These are phyloP conservation scores for Lucifuga dentata DNA, from an alignment of 2,113 vertebrate genomes.

Conservation along the genomic window DNA sequence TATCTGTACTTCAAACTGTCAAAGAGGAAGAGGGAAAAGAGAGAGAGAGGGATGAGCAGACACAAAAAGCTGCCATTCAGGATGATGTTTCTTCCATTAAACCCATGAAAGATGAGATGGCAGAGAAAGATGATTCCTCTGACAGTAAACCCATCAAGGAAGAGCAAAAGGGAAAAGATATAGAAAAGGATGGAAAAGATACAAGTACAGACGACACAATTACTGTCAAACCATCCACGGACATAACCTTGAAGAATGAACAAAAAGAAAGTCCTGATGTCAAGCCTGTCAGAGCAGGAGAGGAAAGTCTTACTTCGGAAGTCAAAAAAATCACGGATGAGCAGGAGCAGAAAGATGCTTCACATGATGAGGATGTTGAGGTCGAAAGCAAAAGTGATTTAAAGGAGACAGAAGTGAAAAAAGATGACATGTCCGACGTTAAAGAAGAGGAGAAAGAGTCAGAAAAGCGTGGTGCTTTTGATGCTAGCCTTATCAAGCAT, in stretches of 20 bases:
- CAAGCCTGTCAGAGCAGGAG: conserved; percentile 36
- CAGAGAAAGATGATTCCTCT: conserved; percentile 11
- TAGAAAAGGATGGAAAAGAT: no score
- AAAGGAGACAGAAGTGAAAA: conserved; percentile 18
- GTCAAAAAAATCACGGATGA: conserved; percentile 52
- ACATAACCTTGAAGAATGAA: conserved; percentile 47
- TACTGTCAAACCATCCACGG: no score
- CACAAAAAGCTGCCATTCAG: conserved; percentile 49
- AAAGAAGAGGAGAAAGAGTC: conserved; percentile 47
- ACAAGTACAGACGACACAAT: no score
- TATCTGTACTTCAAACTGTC: conserved; percentile 63
- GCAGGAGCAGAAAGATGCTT: conserved; percentile 44
- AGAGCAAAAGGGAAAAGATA: conserved; percentile 27
- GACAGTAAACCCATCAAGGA: conserved; percentile 41
- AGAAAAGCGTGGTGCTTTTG: conserved; percentile 39
- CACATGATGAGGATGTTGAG: conserved; percentile 45
- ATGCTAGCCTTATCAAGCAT: conserved; percentile 16
- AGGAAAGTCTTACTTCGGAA: conserved; percentile 53
- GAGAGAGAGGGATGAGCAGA: conserved; percentile 53
- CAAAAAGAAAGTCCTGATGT: conserved; percentile 43
- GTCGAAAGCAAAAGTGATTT: conserved; percentile 28
- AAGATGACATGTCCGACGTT: conserved; percentile 10
- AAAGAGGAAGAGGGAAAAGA: conserved; percentile 66
- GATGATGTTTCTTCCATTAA: conserved; percentile 31
- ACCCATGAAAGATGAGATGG: conserved; percentile 27